phyloP scores from a whole-genome alignment of 2,113 vertebrate species.

The Egretta garzetta region DNA sequence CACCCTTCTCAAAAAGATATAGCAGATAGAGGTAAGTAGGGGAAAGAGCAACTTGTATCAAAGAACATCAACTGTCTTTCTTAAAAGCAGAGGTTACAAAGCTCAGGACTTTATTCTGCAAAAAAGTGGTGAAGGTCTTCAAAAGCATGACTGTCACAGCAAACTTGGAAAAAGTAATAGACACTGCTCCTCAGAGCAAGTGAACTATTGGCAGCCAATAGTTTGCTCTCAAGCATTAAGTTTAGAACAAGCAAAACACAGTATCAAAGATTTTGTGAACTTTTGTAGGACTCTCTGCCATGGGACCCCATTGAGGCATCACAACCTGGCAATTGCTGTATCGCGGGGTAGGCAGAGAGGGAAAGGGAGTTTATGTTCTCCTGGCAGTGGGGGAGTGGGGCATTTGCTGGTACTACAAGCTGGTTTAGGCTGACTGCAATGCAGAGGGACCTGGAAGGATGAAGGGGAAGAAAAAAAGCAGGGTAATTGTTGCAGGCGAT shows the following conservation, averaged over 20 bases:
- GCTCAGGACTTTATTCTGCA: not conserved
- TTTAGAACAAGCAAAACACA: not conserved
- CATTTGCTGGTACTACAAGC: not conserved
- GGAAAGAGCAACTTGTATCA: not conserved
- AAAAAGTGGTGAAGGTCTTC: not conserved
- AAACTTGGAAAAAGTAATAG: not conserved
- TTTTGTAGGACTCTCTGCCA: not conserved
- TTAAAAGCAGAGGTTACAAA: conserved; percentile 29
- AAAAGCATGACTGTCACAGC: not conserved
- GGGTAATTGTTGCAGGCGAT: no score
- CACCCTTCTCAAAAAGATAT: not conserved
- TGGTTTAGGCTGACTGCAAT: not conserved
- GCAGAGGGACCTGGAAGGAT: not conserved
- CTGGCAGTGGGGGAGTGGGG: not conserved
- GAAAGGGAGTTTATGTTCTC: not conserved
- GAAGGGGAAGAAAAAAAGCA: not conserved
- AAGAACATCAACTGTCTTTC: not conserved
- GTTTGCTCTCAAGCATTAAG: not conserved
- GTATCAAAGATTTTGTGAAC: not conserved
- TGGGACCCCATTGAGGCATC: not conserved
- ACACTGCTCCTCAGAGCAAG: not conserved
- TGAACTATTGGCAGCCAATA: not conserved
- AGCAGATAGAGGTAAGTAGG: not conserved
- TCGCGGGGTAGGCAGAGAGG: not conserved
- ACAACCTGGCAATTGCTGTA: not conserved